Evolutionary conservation across 2,797 vertebrate species (phyloP), one percentile per base, ranked within the genome.

Genomic region (Rhynchotus rufescens): DNA sequence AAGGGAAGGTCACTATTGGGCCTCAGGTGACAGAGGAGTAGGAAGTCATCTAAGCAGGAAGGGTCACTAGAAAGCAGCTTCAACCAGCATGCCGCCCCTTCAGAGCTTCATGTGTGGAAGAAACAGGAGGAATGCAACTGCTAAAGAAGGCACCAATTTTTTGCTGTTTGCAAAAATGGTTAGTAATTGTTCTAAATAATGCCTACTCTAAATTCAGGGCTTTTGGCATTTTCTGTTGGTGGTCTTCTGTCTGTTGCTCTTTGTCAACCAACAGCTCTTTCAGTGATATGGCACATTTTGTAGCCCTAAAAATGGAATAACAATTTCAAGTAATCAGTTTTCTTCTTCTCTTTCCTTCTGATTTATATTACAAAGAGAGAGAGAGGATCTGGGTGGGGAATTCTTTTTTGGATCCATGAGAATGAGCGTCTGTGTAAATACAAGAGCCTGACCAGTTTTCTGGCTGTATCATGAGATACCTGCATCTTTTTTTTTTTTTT

Each of bases 381-480:
- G 32, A 65, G 11, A 67, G 44, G 92, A 22, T 26, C 10, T 12
- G 17, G 19, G 10, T 69, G 10, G 51, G 42, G 25, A 54, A 45
- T 82, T 88, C 44, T 61, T 8, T 59, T 19, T 34, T 69, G 17
- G 19, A 61, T 77, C 69, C 81, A 59, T 56, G n/a, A 57, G 47
- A 78, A 86, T 66, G 38, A 4, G 13, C 73, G 6, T 76, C 5
- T 25, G 78, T 90, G 28, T 3, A 1, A 67, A 7, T 49, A 13
- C 47, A 81, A 34, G 45, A 95, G 15, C 88, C 96, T 97, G 96
- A 97, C 90, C 96, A 96, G 96, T 93, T 96, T 97, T 97, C 94
- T 97, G 92, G 85, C 92, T 92, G 32, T 69, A 64, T 92, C 61
- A 20, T 91, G 38, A 86, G 22, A 84, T 56, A 69, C 34, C 47